Evolutionary conservation across 2,888 invertebrate genomes (phyloP).

Genomic region (Andrena chrysosceles): DNA sequence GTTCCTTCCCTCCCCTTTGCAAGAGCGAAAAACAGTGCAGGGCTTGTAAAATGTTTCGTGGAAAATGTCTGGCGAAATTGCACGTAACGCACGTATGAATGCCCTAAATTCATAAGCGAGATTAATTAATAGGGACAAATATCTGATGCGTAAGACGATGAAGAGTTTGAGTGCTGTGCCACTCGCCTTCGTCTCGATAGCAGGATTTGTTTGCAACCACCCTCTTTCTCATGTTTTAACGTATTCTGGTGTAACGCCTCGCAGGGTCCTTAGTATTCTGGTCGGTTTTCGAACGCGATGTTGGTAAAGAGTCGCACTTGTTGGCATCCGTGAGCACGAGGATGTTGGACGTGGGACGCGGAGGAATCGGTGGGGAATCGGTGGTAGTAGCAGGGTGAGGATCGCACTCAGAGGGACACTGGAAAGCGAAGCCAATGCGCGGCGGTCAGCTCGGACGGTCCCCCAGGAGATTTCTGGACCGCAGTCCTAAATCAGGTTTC

Average conservation of each 20-base stretch:
- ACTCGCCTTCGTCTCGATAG: not conserved
- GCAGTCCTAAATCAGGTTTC: conserved; percentile 84
- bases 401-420: conserved; percentile 79
- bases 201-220: conserved; percentile 17
- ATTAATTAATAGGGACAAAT: not conserved
- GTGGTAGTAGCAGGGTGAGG: conserved; percentile 69
- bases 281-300: conserved; percentile 79
- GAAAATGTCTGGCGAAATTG: not conserved
- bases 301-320: conserved; percentile 84
- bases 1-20: not conserved
- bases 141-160: not conserved
- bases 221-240: conserved; percentile 24
- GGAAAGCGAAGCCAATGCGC: conserved; percentile 81
- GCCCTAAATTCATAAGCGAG: not conserved
- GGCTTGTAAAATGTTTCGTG: not conserved
- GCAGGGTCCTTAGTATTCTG: conserved; percentile 79
- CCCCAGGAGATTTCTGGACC: conserved; percentile 82
- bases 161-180: not conserved
- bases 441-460: conserved; percentile 81
- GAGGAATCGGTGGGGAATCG: conserved; percentile 58
- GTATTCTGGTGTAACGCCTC: conserved; percentile 47
- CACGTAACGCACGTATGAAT: not conserved
- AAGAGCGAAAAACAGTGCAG: not conserved
- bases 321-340: conserved; percentile 81
- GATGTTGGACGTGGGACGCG: conserved; percentile 76